Percentiles rank a stretch among this genome's conserved stretches.
These are phyloP conservation scores for Oedothorax gibbosus DNA, from an alignment of 1,140 invertebrate species.

Conservation along the genomic window DNA sequence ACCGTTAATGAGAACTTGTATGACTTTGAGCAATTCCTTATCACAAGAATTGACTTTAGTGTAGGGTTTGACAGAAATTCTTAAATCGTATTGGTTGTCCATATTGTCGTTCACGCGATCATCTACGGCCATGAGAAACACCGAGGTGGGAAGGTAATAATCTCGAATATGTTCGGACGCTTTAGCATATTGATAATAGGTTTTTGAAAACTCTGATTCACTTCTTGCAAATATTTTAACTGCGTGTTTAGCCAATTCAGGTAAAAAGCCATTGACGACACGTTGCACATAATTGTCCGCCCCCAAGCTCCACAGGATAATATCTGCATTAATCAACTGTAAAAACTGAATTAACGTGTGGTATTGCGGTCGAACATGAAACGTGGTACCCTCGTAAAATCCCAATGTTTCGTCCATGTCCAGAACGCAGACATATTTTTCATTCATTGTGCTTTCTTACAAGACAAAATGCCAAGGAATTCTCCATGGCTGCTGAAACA, in stretches of 20 bases:
- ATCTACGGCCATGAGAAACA: conserved; percentile 24
- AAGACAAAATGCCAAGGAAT: neutral
- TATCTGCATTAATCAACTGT: neutral
- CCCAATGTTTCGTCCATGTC: conserved; percentile 45
- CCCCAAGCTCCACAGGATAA: conserved; percentile 34
- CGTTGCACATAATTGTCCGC: conserved; percentile 6
- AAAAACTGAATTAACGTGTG: neutral
- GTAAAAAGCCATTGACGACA: neutral
- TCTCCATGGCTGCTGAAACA: no score
- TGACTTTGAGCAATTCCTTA: neutral
- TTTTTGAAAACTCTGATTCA: neutral
- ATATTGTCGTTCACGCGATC: conserved; percentile 26
- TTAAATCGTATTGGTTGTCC: conserved; percentile 25
- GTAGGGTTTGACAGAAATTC: conserved; percentile 16
- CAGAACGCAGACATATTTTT: conserved; percentile 10
- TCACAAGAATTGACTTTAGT: conserved; percentile 1
- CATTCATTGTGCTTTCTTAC: neutral
- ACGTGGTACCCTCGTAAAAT: neutral
- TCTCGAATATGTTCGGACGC: conserved; percentile 18
- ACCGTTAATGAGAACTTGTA: neutral
- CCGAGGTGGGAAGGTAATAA: neutral
- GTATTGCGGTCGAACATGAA: conserved; percentile 23
- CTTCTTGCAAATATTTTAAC: conserved; percentile 5
- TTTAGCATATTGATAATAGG: neutral
- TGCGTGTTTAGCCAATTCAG: neutral